phyloP scores from a whole-genome alignment of 2,113 vertebrate genomes.

The Oxyruncus cristatus region DNA sequence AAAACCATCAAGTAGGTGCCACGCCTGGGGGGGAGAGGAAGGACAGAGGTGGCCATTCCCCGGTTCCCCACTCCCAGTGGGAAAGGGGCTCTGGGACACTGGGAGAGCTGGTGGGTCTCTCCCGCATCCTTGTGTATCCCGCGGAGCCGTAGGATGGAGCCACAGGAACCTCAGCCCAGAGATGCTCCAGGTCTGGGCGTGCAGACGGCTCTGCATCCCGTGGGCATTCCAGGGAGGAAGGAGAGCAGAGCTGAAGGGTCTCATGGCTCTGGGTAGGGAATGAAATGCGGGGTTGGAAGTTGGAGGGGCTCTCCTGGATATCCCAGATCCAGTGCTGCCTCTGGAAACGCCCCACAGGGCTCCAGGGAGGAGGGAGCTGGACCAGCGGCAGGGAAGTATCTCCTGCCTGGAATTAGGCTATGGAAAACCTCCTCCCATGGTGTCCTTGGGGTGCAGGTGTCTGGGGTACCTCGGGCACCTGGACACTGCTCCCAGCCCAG shows the following conservation, averaged over 20 bases:
- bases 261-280: rapidly evolving
- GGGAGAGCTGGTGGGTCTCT: not conserved
- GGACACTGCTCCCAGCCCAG: not conserved
- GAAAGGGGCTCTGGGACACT: not conserved
- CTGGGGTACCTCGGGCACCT: not conserved
- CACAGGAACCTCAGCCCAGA: rapidly evolving
- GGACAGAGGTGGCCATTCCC: not conserved
- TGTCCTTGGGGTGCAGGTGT: rapidly evolving
- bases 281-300: not conserved
- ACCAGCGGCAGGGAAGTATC: not conserved
- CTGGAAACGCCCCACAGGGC: rapidly evolving
- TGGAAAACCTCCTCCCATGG: not conserved
- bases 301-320: rapidly evolving
- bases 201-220: not conserved
- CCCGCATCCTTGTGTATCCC: not conserved
- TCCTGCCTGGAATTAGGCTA: not conserved
- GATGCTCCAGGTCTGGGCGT: rapidly evolving
- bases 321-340: not conserved
- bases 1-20: slow-evolving; percentile 98
- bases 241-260: rapidly evolving
- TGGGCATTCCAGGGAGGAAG: rapidly evolving
- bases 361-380: not conserved
- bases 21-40: not conserved
- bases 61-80: not conserved
- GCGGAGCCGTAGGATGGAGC: rapidly evolving